Conservation (phyloP, 2,113 vertebrate species). For the Solenodon paradoxus region DNA sequence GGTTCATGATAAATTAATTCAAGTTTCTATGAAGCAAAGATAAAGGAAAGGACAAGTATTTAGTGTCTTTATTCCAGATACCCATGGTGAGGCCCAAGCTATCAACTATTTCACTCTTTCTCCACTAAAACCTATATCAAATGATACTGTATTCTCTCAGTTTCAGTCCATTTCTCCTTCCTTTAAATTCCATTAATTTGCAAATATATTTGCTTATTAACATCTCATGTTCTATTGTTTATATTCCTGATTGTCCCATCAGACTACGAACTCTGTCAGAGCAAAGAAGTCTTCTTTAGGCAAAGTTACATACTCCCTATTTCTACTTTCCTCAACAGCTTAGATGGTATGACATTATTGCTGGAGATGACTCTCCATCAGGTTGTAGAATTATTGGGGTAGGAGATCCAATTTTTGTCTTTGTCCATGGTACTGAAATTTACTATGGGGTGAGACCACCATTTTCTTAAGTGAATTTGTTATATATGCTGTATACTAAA, state of each 20-base stretch:
- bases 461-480: not conserved
- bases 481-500: not conserved
- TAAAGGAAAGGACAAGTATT: not conserved
- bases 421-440: conserved; percentile 63
- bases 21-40: not conserved
- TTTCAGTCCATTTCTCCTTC: not conserved
- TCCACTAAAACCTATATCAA: not conserved
- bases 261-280: not conserved
- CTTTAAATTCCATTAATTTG: not conserved
- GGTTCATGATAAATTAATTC: not conserved
- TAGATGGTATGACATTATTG: not conserved
- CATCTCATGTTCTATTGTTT: not conserved
- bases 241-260: not conserved
- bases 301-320: not conserved
- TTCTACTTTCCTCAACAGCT: not conserved
- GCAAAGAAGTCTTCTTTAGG: not conserved
- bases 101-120: not conserved
- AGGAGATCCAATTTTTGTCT: not conserved
- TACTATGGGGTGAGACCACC: not conserved
- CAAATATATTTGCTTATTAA: conserved; percentile 13
- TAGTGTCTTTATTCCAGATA: not conserved
- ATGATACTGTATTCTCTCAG: not conserved
- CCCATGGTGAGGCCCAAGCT: not conserved
- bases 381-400: not conserved
- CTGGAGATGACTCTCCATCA: not conserved